A percentile compares a stretch with the other conserved stretches of the same genome.
Evolutionary conservation across 1,140 invertebrate species (phyloP).

Genomic region (Zaprionus vittiger): DNA sequence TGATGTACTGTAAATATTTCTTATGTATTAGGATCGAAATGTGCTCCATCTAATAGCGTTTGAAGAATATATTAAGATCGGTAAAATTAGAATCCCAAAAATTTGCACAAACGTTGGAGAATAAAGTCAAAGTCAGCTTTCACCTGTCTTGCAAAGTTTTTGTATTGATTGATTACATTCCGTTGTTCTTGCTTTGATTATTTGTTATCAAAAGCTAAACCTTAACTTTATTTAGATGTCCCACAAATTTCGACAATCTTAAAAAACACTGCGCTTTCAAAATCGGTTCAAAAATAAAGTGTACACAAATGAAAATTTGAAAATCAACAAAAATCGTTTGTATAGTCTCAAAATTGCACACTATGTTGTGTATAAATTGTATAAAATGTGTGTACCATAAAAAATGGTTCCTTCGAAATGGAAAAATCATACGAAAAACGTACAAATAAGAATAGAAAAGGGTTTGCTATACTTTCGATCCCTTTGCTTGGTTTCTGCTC

Average conservation of each 20-base stretch:
- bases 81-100: conserved; percentile 26
- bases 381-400: conserved; percentile 41
- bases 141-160: conserved; percentile 42
- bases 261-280: conserved; percentile 56
- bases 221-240: conserved; percentile 54
- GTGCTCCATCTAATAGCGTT: conserved; percentile 30
- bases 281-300: conserved; percentile 44
- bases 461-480: conserved; percentile 30
- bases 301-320: conserved; percentile 21
- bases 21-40: conserved; percentile 68
- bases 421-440: conserved; percentile 24
- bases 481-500: conserved; percentile 19
- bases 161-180: conserved; percentile 7
- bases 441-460: conserved; percentile 32
- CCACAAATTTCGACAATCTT: conserved; percentile 60
- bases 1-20: conserved; percentile 30
- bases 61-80: not conserved
- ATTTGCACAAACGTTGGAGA: conserved; percentile 20
- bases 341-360: conserved; percentile 36
- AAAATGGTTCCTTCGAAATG: conserved; percentile 20
- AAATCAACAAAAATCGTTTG: conserved; percentile 17
- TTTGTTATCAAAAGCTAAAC: conserved; percentile 75
- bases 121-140: conserved; percentile 48
- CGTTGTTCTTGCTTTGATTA: conserved; percentile 44
- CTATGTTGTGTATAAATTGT: conserved; percentile 35